Base-by-base conservation (phyloP, 2,888 invertebrate species). In the Rhogogaster chlorosoma region DNA sequence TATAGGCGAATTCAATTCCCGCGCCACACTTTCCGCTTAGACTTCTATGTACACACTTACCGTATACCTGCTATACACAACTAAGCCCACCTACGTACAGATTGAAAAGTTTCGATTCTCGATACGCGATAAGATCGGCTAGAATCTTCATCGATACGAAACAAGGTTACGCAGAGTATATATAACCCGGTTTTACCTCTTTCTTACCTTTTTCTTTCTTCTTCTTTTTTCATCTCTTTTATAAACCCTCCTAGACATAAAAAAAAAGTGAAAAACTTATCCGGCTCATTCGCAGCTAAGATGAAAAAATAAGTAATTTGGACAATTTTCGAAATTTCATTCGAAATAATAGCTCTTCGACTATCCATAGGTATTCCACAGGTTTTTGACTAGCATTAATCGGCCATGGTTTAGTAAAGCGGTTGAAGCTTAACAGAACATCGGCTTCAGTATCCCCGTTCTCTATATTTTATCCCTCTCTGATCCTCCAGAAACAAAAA, bases 41-140 rank as follows among this genome's bases (percentile, higher is more conserved):
- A 32, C 78, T 61, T 36, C 57, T 77, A 45, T 32, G 61, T 77
- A 77, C 75, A 61, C 29, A 53, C 49, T 18, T 26, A 29, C 77
- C n/a, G 15, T 22, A 45, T 36, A 64, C 71, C 7, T n/a, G 71
- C 36, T 67, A 67, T 26, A 67, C 70, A 32, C 73, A 26, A 42
- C 73, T 38, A 22, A 22, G 38, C 26, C 32, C 57, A 36, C 49
- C 18, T 10, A 77, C 49, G 61, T 61, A 61, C 78, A 67, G 82
- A 83, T 83, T 83, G 82, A 83, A 83, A 83, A 83, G 82, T 83
- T 83, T 83, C 82, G 82, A 83, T 83, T 45, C 82, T 42, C 82
- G 82, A 83, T 83, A 83, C 29, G 78, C 32, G 61, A 82, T 82
- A 82, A 67, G 67, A 82, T 82, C 82, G 82, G 49, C 45, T 82